Evolutionary conservation across 2,113 vertebrate genomes (phyloP).

Genomic region (Hippocampus mohnikei): DNA sequence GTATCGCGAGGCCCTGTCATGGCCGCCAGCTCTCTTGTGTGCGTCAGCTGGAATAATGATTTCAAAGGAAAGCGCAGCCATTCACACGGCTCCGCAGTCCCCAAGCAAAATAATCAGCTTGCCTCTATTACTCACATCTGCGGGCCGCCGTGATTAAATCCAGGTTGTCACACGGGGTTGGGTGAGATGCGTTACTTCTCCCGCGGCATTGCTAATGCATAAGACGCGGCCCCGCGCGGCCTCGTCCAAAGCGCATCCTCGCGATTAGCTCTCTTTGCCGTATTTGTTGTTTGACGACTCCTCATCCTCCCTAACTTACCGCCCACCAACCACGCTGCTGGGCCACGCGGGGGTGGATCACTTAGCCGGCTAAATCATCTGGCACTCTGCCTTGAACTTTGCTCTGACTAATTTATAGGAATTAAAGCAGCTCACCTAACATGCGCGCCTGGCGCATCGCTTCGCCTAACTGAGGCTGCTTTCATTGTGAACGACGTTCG

Average conservation of each 20-base stretch:
- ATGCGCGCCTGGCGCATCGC: slow-evolving; percentile 38
- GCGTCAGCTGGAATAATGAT: slow-evolving; percentile 69
- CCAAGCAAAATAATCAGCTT: slow-evolving; percentile 64
- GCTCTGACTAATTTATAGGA: slow-evolving; percentile 71
- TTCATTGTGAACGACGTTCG: slow-evolving; percentile 1
- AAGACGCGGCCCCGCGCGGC: slow-evolving; percentile 48
- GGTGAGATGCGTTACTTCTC: slow-evolving; percentile 15
- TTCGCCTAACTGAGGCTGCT: slow-evolving; percentile 41
- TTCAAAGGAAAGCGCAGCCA: slow-evolving; percentile 62
- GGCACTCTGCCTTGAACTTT: slow-evolving; percentile 67
- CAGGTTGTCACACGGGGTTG: slow-evolving; percentile 37
- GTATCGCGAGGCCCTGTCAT: slow-evolving; percentile 30
- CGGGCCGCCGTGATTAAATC: slow-evolving; percentile 62
- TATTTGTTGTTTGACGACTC: slow-evolving; percentile 18
- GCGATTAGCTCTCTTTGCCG: slow-evolving; percentile 29
- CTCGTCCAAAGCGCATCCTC: slow-evolving; percentile 32
- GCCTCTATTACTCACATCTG: slow-evolving; percentile 63
- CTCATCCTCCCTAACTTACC: slow-evolving; percentile 10
- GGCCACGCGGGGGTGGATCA: slow-evolving; percentile 58
- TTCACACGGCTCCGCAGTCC: slow-evolving; percentile 56
- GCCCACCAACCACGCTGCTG: slow-evolving; percentile 26
- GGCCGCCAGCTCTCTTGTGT: slow-evolving; percentile 50
- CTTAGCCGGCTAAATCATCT: slow-evolving; percentile 66
- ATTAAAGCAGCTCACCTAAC: slow-evolving; percentile 62
- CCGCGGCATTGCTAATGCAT: slow-evolving; percentile 50